Conservation (phyloP, 2,113 vertebrate species). For the Syngnathus scovelli region DNA sequence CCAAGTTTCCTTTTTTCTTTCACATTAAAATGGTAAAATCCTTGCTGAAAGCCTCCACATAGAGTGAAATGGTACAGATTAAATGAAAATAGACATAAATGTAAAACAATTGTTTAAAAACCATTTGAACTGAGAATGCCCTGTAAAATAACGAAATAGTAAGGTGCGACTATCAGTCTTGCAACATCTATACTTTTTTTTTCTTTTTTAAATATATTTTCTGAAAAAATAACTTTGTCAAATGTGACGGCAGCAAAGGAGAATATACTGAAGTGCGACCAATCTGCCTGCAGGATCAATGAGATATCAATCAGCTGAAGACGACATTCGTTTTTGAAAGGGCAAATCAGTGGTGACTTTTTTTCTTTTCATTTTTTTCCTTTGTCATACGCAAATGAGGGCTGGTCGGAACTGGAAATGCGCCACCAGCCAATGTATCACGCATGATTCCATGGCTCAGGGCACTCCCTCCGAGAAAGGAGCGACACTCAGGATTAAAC, state of each 20-base stretch:
- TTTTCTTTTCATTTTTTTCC: neutral
- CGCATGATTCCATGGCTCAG: neutral
- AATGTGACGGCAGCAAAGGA: neutral
- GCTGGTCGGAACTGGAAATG: neutral
- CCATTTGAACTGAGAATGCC: conserved; percentile 3
- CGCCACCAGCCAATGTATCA: neutral
- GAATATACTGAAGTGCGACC: neutral
- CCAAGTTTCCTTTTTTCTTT: conserved; percentile 8
- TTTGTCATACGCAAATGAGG: neutral
- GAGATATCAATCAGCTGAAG: neutral
- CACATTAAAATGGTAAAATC: neutral
- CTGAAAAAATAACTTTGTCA: neutral
- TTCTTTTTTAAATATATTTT: neutral
- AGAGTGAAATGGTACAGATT: conserved; percentile 1
- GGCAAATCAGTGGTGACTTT: neutral
- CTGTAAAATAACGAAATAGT: neutral
- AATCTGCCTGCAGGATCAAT: neutral
- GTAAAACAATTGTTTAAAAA: neutral
- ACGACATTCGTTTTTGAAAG: neutral
- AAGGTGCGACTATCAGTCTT: neutral
- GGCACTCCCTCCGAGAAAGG: neutral
- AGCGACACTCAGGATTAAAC: neutral
- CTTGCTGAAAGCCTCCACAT: conserved; percentile 19
- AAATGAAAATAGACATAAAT: conserved; percentile 21
- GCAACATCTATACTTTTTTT: neutral